Conservation (phyloP, 2,113 vertebrate species). For the Calypte anna region DNA sequence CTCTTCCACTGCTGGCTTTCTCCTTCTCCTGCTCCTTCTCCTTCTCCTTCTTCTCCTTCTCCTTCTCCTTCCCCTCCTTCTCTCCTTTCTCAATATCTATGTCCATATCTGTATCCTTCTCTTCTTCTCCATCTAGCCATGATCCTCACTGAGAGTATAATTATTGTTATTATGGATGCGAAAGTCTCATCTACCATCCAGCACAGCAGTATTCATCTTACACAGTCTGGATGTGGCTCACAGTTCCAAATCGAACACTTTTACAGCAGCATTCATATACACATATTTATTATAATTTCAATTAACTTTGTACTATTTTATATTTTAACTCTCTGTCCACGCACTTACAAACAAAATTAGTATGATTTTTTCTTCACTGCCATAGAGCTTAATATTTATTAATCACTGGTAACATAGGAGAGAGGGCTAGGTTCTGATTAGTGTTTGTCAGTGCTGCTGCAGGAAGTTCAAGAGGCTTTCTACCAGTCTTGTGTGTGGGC, state of each 20-base stretch:
- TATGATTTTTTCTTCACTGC: not conserved
- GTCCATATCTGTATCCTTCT: not conserved
- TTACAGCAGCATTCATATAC: not conserved
- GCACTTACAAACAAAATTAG: not conserved
- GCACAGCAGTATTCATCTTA: not conserved
- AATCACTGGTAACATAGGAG: not conserved
- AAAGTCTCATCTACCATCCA: not conserved
- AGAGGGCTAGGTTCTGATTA: not conserved
- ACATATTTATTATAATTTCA: not conserved
- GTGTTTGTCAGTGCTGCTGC: not conserved
- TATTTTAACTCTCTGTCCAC: not conserved
- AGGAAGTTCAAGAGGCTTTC: not conserved
- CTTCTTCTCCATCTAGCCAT: not conserved
- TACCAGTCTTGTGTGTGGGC: not conserved
- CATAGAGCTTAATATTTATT: not conserved
- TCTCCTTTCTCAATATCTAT: too few species aligned
- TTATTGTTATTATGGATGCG: not conserved
- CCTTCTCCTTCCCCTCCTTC: not conserved
- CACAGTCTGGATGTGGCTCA: not conserved
- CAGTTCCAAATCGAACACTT: not conserved
- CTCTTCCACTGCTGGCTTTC: not conserved
- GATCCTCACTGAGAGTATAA: not conserved
- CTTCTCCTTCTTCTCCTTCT: not conserved
- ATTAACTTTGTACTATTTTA: not conserved
- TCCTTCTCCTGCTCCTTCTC: not conserved